These are phyloP conservation scores for Rhinolophus ferrumequinum DNA, from an alignment of 2,113 vertebrate species.

Conservation along the genomic window DNA sequence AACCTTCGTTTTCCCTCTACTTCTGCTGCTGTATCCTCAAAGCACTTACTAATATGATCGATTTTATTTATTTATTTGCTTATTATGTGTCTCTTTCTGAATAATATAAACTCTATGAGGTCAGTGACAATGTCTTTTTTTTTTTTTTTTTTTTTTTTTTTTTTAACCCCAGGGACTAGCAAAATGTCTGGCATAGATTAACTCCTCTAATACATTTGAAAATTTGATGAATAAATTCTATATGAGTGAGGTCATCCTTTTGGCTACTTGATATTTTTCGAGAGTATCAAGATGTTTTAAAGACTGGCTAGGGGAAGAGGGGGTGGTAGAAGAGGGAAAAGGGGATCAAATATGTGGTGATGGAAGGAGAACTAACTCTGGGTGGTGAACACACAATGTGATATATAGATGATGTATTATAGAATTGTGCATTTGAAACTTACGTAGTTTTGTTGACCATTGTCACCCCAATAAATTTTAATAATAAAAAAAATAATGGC, in stretches of 20 bases:
- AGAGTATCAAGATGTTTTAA: constrained; percentile 38
- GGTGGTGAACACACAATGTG: too few relatives aligned
- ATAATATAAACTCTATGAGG: not conserved
- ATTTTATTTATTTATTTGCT: constrained; percentile 25
- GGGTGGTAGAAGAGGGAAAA: too few relatives aligned
- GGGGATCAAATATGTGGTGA: too few relatives aligned
- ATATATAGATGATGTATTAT: too few relatives aligned
- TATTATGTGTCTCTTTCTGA: not conserved
- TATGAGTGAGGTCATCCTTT: not conserved
- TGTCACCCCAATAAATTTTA: too few relatives aligned
- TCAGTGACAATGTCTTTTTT: not conserved
- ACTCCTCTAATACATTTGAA: not conserved
- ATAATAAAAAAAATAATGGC: not conserved
- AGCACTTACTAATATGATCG: not conserved
- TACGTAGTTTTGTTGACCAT: too few relatives aligned
- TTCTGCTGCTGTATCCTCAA: not conserved
- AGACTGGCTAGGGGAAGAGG: not conserved
- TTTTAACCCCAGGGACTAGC: not conserved
- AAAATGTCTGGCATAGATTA: not conserved
- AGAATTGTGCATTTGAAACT: too few relatives aligned
- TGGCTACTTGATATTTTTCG: constrained; percentile 43
- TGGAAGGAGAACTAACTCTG: too few relatives aligned
- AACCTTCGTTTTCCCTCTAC: not conserved
- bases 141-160: not conserved
- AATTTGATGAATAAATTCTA: not conserved